A percentile compares a stretch with the other conserved stretches of the same genome.
These are phyloP conservation scores for Eucidaris tribuloides DNA, from an alignment of 35 echinoderm and acorn worm species.

Conservation along the genomic window DNA sequence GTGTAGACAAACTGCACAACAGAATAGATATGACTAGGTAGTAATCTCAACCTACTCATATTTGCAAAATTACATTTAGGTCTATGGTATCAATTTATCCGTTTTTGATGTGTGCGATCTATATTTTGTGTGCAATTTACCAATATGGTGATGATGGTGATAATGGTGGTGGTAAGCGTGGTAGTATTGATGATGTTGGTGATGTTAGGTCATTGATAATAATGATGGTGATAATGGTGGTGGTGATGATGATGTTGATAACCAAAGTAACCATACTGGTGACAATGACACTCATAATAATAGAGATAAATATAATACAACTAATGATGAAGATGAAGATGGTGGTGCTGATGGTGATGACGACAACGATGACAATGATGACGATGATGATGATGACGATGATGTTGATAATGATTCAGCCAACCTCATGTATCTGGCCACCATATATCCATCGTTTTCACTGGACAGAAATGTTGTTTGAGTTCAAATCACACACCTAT, in stretches of 20 bases:
- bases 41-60: too few relatives aligned
- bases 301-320: not conserved
- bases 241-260: not conserved
- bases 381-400: not conserved
- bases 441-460: not conserved
- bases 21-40: too few relatives aligned
- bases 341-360: constrained; percentile 6
- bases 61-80: too few relatives aligned
- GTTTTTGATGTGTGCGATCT: too few relatives aligned
- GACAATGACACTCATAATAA: not conserved
- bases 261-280: not conserved
- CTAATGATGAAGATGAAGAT: not conserved
- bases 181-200: not conserved
- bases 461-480: not conserved
- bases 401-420: not conserved
- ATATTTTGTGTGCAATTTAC: too few relatives aligned
- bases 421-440: too few relatives aligned
- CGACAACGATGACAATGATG: not conserved
- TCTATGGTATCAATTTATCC: too few relatives aligned
- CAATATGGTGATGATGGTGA: too few relatives aligned
- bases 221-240: not conserved
- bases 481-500: not conserved
- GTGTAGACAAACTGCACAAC: too few relatives aligned
- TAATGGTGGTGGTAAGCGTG: not conserved
- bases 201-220: not conserved